Evolutionary conservation across 35 echinoderm and acorn worm species (phyloP).

Genomic region (Apostichopus californicus): DNA sequence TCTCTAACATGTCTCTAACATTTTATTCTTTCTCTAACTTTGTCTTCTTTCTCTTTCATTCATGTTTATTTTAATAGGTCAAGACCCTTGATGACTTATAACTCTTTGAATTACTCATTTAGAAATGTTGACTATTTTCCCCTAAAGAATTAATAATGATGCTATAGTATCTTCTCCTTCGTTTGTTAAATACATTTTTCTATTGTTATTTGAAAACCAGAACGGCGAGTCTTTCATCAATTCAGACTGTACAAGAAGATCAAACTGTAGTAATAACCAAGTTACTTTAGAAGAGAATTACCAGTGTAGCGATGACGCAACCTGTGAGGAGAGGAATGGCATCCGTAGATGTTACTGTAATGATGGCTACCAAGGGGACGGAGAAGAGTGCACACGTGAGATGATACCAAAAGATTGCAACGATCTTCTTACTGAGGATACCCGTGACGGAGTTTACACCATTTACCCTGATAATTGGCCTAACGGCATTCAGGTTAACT

Average conservation of each 20-base stretch:
- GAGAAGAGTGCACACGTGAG: not conserved
- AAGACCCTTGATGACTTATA: not conserved
- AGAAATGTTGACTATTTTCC: not conserved
- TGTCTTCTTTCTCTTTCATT: no score
- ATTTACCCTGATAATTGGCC: not conserved
- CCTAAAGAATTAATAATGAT: not conserved
- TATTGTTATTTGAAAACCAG: not conserved
- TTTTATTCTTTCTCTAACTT: no score
- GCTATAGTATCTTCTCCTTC: not conserved
- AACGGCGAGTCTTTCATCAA: not conserved
- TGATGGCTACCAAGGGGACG: not conserved
- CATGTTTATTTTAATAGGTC: no score
- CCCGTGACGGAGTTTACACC: not conserved
- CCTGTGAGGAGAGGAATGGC: not conserved
- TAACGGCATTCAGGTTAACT: not conserved
- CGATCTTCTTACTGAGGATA: not conserved
- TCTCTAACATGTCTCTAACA: not conserved
- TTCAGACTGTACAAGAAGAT: not conserved
- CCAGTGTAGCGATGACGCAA: constrained; percentile 1
- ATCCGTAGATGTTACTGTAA: not conserved
- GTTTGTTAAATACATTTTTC: not conserved
- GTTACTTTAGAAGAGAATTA: not conserved
- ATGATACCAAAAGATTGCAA: not conserved
- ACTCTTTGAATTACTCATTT: not conserved
- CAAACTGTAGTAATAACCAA: not conserved